These are phyloP conservation scores for Apodemia duryi DNA, from an alignment of 2,888 invertebrate genomes.

Conservation along the genomic window DNA sequence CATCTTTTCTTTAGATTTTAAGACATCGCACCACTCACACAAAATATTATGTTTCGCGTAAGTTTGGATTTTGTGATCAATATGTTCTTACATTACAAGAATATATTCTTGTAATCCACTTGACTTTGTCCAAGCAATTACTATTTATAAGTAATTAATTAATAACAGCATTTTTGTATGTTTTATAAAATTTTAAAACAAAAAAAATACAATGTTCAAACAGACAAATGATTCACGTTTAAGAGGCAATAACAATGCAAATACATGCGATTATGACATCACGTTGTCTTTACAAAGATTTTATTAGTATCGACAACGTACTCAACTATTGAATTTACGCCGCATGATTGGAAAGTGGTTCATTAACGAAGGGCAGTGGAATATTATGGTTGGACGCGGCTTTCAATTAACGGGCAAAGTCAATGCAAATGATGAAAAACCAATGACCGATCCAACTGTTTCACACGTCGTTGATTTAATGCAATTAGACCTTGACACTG, in stretches of 20 bases:
- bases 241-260: conserved; percentile 34
- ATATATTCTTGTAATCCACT: no score
- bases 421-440: conserved; percentile 9
- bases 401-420: conserved; percentile 20
- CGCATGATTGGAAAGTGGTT: conserved; percentile 53
- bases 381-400: conserved; percentile 14
- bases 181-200: no score
- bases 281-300: conserved; percentile 40
- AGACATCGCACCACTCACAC: no score
- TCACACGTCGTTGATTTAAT: conserved; percentile 18
- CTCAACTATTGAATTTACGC: conserved; percentile 45
- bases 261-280: conserved; percentile 38
- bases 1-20: no score
- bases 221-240: neutral
- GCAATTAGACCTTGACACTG: conserved; percentile 19
- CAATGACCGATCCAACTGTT: conserved; percentile 14
- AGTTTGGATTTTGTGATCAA: no score
- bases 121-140: no score
- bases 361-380: conserved; percentile 39
- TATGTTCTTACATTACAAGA: no score
- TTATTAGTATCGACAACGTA: conserved; percentile 27
- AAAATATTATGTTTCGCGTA: no score
- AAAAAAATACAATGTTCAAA: neutral
- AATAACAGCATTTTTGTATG: no score
- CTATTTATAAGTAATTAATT: no score